These are phyloP conservation scores for Temnothorax ravouxi DNA, from an alignment of 2,888 invertebrate species.

Conservation along the genomic window DNA sequence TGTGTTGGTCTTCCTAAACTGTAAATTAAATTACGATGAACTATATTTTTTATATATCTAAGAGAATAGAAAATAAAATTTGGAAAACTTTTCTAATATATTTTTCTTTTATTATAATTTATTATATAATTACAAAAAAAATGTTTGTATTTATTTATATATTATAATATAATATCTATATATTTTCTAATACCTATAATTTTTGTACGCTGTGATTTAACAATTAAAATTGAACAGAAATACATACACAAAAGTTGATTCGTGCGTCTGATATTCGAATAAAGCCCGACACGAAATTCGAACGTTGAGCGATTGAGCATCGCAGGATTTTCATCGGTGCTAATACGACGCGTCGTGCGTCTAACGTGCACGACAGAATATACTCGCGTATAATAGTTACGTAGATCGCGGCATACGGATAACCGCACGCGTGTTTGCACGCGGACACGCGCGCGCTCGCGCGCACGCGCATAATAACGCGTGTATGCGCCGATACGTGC, in stretches of 20 bases:
- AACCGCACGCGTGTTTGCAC: conserved; percentile 36
- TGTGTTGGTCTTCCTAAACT: neutral
- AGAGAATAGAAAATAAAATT: neutral
- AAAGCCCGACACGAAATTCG: neutral
- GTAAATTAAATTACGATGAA: conserved; percentile 16
- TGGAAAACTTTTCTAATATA: neutral
- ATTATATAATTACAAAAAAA: too few species aligned
- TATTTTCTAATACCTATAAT: neutral
- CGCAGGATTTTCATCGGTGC: conserved; percentile 56
- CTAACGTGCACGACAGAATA: neutral
- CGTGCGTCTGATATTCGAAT: neutral
- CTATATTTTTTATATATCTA: neutral
- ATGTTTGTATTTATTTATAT: neutral
- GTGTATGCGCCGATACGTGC: conserved; percentile 39
- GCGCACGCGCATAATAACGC: conserved; percentile 35
- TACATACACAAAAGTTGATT: neutral
- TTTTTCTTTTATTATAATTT: neutral
- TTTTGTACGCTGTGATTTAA: neutral
- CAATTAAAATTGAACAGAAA: neutral
- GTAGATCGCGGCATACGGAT: conserved; percentile 25
- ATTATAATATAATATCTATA: neutral
- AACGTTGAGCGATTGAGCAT: conserved; percentile 50
- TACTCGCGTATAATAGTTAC: neutral
- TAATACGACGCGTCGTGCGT: conserved; percentile 12
- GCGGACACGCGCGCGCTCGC: conserved; percentile 1